A percentile compares a stretch with the other conserved stretches of the same genome.
Conservation (phyloP, 1,140 invertebrate species). For the Saccostrea echinata region DNA sequence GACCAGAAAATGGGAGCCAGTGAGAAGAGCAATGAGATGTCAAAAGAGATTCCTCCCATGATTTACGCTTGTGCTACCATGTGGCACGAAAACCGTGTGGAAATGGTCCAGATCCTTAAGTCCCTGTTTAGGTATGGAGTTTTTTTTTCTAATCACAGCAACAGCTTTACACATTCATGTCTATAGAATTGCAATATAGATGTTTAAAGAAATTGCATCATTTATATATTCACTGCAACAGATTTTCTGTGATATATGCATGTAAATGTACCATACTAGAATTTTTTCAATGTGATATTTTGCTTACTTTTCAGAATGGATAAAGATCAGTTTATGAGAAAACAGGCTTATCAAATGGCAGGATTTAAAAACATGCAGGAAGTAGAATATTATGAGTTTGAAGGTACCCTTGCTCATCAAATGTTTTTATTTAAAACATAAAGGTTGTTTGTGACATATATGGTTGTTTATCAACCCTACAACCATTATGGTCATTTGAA, state of each 20-base stretch:
- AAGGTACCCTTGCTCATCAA: conserved; percentile 81
- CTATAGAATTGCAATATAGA: too few species aligned
- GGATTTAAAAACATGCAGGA: conserved; percentile 89
- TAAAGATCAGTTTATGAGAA: conserved; percentile 94
- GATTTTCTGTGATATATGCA: too few species aligned
- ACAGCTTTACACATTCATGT: too few species aligned
- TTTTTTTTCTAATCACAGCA: neutral
- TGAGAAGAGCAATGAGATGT: conserved; percentile 8
- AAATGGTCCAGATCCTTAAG: conserved; percentile 81
- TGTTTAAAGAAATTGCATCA: too few species aligned
- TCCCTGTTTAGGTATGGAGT: conserved; percentile 78
- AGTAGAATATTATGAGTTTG: conserved; percentile 98
- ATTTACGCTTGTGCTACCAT: conserved; percentile 73
- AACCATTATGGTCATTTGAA: too few species aligned
- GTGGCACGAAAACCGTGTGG: conserved; percentile 71
- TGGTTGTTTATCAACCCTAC: too few species aligned
- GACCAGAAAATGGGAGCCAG: conserved; percentile 20
- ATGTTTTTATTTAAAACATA: neutral
- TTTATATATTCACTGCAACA: too few species aligned
- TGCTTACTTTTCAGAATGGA: conserved; percentile 84
- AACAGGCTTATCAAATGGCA: conserved; percentile 93
- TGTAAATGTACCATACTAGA: too few species aligned
- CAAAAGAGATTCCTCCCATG: conserved; percentile 62
- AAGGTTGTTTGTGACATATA: neutral
- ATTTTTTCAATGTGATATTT: neutral